Evolutionary conservation across 2,113 vertebrate genomes (phyloP).

Genomic region (Paraplagusia blochii): DNA sequence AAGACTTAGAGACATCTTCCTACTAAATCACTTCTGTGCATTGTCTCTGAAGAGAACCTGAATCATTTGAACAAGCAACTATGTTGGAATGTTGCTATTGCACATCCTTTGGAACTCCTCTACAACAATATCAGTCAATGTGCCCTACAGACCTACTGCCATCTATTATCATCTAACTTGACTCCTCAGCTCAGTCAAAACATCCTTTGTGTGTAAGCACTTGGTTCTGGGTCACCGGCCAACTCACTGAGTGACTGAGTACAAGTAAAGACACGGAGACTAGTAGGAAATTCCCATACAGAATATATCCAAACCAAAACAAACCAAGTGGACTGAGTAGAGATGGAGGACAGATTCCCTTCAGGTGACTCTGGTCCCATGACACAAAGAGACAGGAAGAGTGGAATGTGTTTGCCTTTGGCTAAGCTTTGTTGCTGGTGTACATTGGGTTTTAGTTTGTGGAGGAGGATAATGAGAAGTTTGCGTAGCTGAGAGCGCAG

Average conservation of each 20-base stretch:
- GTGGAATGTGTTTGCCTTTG: slow-evolving; percentile 51
- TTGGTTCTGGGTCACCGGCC: slow-evolving; percentile 49
- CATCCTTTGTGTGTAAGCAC: slow-evolving; percentile 49
- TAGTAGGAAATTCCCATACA: slow-evolving; percentile 31
- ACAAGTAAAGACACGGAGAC: neutral
- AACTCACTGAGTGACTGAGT: slow-evolving; percentile 47
- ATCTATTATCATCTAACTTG: slow-evolving; percentile 13
- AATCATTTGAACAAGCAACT: no score
- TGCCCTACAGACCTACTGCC: slow-evolving; percentile 26
- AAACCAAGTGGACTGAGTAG: slow-evolving; percentile 33
- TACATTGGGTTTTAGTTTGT: slow-evolving; percentile 52
- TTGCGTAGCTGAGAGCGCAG: slow-evolving; percentile 39
- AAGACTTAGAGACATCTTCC: no score
- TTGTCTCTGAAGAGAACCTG: no score
- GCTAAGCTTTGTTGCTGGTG: slow-evolving; percentile 49
- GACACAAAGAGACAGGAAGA: slow-evolving; percentile 47
- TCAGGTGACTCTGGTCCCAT: slow-evolving; percentile 37
- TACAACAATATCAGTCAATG: neutral
- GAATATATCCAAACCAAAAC: slow-evolving; percentile 48
- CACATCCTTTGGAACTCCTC: no score
- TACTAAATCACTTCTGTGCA: no score
- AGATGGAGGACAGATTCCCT: slow-evolving; percentile 51
- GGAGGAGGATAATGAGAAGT: slow-evolving; percentile 47
- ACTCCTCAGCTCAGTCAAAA: slow-evolving; percentile 34
- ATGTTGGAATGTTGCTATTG: no score